phyloP scores from a whole-genome alignment of 2,113 vertebrate species.

The Symphodus melops region DNA sequence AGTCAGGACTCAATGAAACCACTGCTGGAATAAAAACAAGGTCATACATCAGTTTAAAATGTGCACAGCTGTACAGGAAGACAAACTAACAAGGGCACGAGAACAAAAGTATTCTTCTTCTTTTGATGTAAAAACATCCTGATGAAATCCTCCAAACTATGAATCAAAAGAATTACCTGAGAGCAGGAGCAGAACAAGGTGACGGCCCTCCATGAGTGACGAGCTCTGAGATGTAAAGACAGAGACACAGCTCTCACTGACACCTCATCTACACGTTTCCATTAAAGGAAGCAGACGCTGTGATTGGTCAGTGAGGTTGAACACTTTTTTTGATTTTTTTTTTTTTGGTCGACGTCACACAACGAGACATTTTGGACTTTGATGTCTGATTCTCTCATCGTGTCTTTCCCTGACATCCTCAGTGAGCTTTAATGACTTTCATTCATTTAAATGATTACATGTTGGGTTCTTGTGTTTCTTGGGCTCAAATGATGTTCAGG shows the following conservation, averaged over 20 bases:
- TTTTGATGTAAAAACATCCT: neutral
- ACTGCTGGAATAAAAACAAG: constrained; percentile 30
- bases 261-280: neutral
- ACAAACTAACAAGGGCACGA: too few species aligned
- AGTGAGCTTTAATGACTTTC: too few species aligned
- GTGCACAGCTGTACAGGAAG: too few species aligned
- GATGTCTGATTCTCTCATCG: neutral
- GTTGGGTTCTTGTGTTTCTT: too few species aligned
- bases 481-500: too few species aligned
- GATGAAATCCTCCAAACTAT: neutral
- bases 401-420: too few species aligned
- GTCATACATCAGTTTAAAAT: neutral
- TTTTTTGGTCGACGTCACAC: neutral
- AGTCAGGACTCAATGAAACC: neutral
- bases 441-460: too few species aligned
- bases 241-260: neutral
- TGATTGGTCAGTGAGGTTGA: constrained; percentile 31
- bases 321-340: neutral
- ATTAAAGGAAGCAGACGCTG: constrained; percentile 1
- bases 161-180: constrained; percentile 12
- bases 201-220: constrained; percentile 20
- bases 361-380: neutral
- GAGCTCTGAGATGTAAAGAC: neutral
- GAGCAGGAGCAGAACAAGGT: neutral
- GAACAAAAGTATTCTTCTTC: neutral